Conservation (phyloP, 2,797 vertebrate species). For the Dendrocincla tyrannina region DNA sequence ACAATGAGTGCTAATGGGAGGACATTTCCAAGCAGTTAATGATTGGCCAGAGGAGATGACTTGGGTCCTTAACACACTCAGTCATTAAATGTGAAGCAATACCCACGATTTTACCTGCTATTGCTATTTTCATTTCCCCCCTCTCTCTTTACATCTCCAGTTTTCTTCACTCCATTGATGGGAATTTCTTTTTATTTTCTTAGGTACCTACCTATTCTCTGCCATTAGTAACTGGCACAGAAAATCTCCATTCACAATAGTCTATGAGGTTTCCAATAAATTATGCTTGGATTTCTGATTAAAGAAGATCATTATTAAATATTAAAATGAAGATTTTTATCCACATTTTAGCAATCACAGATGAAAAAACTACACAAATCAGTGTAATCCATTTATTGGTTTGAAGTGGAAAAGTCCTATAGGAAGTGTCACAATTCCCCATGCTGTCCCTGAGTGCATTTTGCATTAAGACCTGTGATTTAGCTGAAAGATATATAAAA, state of each 20-base stretch:
- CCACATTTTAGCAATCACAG: neutral
- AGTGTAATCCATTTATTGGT: constrained; percentile 59
- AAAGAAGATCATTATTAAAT: constrained; percentile 21
- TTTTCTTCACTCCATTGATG: neutral
- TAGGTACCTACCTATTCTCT: neutral
- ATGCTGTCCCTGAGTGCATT: constrained; percentile 32
- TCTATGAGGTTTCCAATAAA: neutral
- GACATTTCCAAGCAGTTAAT: constrained; percentile 37
- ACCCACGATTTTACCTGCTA: neutral
- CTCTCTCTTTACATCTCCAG: neutral
- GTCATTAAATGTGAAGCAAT: constrained; percentile 33
- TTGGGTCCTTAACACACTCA: neutral
- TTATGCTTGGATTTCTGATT: neutral
- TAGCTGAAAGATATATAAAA: constrained; percentile 67
- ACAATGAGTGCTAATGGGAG: constrained; percentile 25
- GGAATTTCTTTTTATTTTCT: neutral
- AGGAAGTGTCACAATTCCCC: constrained; percentile 34
- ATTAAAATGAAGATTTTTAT: constrained; percentile 16
- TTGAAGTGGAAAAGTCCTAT: constrained; percentile 33
- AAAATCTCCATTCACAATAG: neutral
- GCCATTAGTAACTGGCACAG: neutral
- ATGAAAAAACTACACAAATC: neutral
- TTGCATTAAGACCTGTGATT: constrained; percentile 64
- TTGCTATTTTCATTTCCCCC: neutral
- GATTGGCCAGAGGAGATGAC: constrained; percentile 33